These are phyloP conservation scores for Charina bottae DNA, from an alignment of 2,113 vertebrate species.

Conservation along the genomic window DNA sequence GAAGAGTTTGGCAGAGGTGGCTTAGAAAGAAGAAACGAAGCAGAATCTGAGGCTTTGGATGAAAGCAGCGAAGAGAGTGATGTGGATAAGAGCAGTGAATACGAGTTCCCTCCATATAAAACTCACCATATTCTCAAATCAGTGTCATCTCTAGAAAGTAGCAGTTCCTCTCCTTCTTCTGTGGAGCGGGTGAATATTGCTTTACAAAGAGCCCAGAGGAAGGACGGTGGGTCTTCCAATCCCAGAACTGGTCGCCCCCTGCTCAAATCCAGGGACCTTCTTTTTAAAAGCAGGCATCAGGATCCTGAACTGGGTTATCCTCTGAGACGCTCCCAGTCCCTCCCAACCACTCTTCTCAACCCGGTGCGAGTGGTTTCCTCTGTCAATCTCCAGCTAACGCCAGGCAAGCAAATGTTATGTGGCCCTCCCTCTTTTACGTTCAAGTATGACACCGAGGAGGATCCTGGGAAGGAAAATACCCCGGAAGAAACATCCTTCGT, in stretches of 20 bases:
- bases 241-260: conserved; percentile 66
- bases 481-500: conserved; percentile 22
- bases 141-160: conserved; percentile 57
- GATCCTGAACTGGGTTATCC: conserved; percentile 72
- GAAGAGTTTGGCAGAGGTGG: conserved; percentile 31
- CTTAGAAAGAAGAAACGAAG: conserved; percentile 32
- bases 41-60: conserved; percentile 47
- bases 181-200: conserved; percentile 73
- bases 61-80: conserved; percentile 65
- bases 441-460: conserved; percentile 74
- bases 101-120: conserved; percentile 75
- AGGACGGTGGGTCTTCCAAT: conserved; percentile 54
- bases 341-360: conserved; percentile 82
- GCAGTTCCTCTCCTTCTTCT: conserved; percentile 24
- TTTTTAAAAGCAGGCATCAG: conserved; percentile 71
- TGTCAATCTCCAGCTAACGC: conserved; percentile 85
- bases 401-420: conserved; percentile 79
- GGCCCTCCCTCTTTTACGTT: conserved; percentile 86
- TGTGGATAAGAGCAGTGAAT: conserved; percentile 60
- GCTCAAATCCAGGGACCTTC: conserved; percentile 73
- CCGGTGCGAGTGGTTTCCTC: conserved; percentile 89
- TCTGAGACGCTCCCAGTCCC: conserved; percentile 88
- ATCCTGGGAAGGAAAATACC: conserved; percentile 46
- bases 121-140: conserved; percentile 80
- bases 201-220: conserved; percentile 80